Percentiles rank a stretch among this genome's conserved stretches.
Conservation (phyloP, 2,113 vertebrate genomes). For the Etheostoma spectabile region DNA sequence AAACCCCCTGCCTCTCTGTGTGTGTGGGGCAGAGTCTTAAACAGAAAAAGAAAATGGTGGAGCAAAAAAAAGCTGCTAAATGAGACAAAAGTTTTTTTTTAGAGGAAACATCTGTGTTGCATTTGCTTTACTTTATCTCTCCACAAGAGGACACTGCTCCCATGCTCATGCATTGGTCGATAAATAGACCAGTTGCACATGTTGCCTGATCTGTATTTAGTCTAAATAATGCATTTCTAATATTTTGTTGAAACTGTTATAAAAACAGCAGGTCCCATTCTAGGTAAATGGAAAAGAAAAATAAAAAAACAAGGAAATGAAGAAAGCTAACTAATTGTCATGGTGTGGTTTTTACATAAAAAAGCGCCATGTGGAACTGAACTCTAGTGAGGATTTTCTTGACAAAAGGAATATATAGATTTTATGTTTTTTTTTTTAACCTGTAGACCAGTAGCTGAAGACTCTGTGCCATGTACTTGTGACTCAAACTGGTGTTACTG, state of each 20-base stretch:
- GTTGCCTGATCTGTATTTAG: background rate
- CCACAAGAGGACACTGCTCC: conserved; percentile 79
- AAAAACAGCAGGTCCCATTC: background rate
- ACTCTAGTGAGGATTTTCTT: background rate
- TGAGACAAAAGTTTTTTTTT: conserved; percentile 8
- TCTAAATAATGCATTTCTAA: background rate
- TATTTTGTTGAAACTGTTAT: background rate
- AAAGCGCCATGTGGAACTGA: background rate
- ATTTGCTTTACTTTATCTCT: conserved; percentile 34
- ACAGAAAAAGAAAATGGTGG: conserved; percentile 36
- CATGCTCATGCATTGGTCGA: background rate
- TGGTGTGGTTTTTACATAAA: background rate
- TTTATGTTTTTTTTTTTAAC: no score
- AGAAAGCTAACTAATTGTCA: background rate
- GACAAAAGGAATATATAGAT: background rate
- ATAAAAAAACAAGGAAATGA: background rate
- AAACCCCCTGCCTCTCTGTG: conserved; percentile 42
- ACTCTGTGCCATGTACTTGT: background rate
- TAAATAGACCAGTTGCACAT: background rate
- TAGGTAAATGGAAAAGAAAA: background rate
- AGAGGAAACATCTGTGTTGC: background rate
- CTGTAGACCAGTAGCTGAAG: background rate
- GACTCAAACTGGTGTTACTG: background rate
- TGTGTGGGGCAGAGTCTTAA: conserved; percentile 22
- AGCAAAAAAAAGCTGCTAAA: conserved; percentile 9